Evolutionary conservation across 2,113 vertebrate species (phyloP), one percentile per base, ranked within the genome.

Genomic region (Nothobranchius kuhntae): DNA sequence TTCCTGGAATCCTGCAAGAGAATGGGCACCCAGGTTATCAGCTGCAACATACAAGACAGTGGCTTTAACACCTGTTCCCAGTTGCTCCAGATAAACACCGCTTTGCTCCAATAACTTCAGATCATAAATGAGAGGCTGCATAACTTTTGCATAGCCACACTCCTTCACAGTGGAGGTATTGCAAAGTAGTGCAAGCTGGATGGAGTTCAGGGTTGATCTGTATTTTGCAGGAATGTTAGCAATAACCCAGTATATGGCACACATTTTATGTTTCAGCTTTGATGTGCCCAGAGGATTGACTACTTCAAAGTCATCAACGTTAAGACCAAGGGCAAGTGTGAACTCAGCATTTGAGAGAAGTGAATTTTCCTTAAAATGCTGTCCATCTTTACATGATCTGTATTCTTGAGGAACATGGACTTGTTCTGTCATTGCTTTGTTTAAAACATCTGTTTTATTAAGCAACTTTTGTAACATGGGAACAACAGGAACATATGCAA

Each of bases 391-490:
- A 62, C 15, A 51, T 7, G 30, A 38, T 2, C 30, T 38, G 40
- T 58, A 58, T 6, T 58, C 10, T 10, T 58, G 1, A 0, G 3
- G 47, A 0, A 47, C 54, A 54, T 53, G 13, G 11, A 40, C 13
- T 48, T 59, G 58, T 15, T 53, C 73, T 69, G 66, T 44, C 65
- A 75, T 62, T 0, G 42, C 63, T 56, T 77, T 77, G 10, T 77
- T 46, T 38, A 60, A 77, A 6, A 77, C 5, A 0, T 77, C 50
- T 42, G 13, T 24, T 67, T 38, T 78, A 53, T 67, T 78, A 7
- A 63, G 30, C 17, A 73, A 0, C 21, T 64, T 63, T 17, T 73
- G 58, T 1, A 59, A 48, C 75, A 77, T 72, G 1, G 8, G 30
- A 3, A 7, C 1, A 13, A 42, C 11, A 5, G 56, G 54, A 13